These are phyloP conservation scores for Phylloscopus trochiloides DNA, from an alignment of 2,113 vertebrate species.

Conservation along the genomic window DNA sequence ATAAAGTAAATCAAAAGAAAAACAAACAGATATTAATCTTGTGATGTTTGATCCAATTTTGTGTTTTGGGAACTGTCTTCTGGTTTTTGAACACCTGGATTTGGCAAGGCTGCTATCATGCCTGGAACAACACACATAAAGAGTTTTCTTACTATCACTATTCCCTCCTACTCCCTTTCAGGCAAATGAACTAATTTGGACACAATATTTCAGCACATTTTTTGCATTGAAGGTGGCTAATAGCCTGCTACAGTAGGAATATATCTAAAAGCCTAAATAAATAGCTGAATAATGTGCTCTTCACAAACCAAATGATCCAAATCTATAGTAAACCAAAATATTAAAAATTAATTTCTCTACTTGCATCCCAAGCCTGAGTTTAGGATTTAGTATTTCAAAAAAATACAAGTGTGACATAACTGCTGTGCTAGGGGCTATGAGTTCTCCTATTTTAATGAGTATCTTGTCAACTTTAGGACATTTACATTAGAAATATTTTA, in stretches of 20 bases:
- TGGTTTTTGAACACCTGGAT: constrained; percentile 54
- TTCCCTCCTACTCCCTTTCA: background rate
- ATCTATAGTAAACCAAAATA: background rate
- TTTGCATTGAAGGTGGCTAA: background rate
- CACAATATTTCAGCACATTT: background rate
- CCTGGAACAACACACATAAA: background rate
- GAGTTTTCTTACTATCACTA: background rate
- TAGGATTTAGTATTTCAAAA: background rate
- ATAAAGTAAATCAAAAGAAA: constrained; percentile 60
- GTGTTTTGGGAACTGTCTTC: constrained; percentile 41
- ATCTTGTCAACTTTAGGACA: background rate
- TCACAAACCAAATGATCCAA: background rate
- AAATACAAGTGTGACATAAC: background rate
- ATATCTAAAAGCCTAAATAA: background rate
- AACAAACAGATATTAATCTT: constrained; percentile 33
- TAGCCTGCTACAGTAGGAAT: background rate
- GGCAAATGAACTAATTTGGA: background rate
- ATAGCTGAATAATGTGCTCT: background rate
- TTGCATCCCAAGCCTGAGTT: background rate
- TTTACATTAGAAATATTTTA: background rate
- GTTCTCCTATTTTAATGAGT: background rate
- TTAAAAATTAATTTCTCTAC: background rate
- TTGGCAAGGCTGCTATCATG: constrained; percentile 23
- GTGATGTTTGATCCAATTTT: constrained; percentile 55
- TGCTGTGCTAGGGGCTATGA: background rate